These are phyloP conservation scores for Scolopax rusticola DNA, from an alignment of 2,797 vertebrate genomes.

Conservation along the genomic window DNA sequence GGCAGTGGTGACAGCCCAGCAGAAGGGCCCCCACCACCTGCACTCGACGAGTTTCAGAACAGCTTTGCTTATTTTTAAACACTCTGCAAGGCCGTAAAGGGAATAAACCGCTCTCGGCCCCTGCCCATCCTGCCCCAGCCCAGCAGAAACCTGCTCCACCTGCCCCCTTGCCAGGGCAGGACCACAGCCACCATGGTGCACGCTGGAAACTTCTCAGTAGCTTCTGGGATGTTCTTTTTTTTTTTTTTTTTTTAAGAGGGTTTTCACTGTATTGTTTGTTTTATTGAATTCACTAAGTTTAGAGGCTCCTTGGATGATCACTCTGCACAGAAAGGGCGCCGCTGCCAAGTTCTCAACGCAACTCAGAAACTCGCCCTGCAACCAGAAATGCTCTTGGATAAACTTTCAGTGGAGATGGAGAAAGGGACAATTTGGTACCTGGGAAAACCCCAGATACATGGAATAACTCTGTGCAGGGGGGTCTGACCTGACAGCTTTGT, in stretches of 20 bases:
- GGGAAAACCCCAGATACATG: neutral
- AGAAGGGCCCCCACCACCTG: neutral
- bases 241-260: too few relatives aligned
- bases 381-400: neutral
- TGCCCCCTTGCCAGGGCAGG: neutral
- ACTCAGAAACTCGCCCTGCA: neutral
- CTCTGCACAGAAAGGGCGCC: fast-evolving
- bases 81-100: neutral
- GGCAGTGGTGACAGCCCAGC: neutral
- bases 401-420: neutral
- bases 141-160: fast-evolving
- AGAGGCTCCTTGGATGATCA: neutral
- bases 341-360: neutral
- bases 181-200: neutral
- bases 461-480: neutral
- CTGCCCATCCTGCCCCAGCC: neutral
- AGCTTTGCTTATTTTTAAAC: slow-evolving; percentile 25
- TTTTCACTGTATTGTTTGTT: neutral
- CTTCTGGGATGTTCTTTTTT: neutral
- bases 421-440: neutral
- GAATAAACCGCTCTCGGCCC: neutral
- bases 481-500: neutral
- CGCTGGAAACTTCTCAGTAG: fast-evolving
- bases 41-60: neutral
- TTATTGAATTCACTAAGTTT: neutral